Evolutionary conservation across 1,140 invertebrate species (phyloP), one percentile per base, ranked within the genome.

Genomic region (Homalodisca vitripennis): DNA sequence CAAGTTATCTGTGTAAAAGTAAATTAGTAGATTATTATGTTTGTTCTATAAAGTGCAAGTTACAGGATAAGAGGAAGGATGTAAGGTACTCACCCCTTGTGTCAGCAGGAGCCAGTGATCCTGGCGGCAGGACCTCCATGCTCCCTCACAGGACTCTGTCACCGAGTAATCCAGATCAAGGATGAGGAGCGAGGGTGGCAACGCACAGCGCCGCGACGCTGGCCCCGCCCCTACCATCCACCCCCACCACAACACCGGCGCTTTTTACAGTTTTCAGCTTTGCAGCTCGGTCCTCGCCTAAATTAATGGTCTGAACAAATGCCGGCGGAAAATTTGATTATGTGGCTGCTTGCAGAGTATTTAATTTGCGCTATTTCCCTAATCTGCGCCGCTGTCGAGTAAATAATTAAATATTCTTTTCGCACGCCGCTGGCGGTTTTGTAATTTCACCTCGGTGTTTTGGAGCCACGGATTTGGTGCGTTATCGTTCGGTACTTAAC

Each of bases 291-390:
- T 30, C 14, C 27, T 27, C 24, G 13, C 24, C 55, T 60, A 60
- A 60, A 60, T 60, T 60, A 60, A 60, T 60, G 55, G 55, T 60
- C 55, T 60, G 55, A 60, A 60, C 55, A 60, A 60, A 60, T 30
- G 55, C 55, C 55, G 55, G 55, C 55, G 26, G 55, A 60, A 60
- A 60, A 60, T 60, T 60, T 60, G 55, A 60, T 60, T 60, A 60
- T 60, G 55, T 60, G 55, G 55, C 55, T n/a, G 55, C 55, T 60
- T 26, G 55, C 24, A 22, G 55, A 3, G 55, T 60, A 60, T 60
- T 60, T 60, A 60, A 60, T 60, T 60, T 60, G 55, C 55, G 55
- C 55, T 60, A 60, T 60, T 60, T 60, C 55, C 55, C 55, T 60
- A 60, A 60, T 60, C 55, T 30, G 55, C n/a, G n/a, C n/a, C n/a